Conservation (phyloP, 2,888 invertebrate species). For the Conomelus anceps region DNA sequence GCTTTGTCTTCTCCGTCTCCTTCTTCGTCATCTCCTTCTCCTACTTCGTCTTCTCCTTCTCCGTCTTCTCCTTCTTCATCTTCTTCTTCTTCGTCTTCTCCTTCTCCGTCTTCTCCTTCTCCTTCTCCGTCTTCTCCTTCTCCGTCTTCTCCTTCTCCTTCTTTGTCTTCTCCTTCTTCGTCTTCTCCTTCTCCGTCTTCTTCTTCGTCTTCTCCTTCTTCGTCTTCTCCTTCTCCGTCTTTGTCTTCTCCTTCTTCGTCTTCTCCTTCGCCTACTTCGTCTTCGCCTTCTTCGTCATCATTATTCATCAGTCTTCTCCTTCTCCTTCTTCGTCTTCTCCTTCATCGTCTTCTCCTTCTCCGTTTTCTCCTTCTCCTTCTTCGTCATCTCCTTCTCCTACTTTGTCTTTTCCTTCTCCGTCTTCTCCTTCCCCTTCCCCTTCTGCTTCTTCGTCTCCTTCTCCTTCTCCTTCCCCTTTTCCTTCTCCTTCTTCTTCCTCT, state of each 20-base stretch:
- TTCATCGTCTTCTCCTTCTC: neutral
- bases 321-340: slow-evolving; percentile 10
- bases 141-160: too few species aligned
- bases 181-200: neutral
- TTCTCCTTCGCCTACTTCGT: too few species aligned
- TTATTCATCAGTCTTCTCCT: neutral
- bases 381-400: neutral
- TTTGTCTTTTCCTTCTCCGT: neutral
- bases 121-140: neutral
- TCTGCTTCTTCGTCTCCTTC: neutral
- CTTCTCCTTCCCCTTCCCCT: slow-evolving; percentile 6
- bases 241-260: too few species aligned
- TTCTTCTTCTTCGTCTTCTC: neutral
- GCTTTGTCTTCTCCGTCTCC: neutral
- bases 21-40: neutral
- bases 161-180: neutral
- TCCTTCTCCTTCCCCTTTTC: neutral
- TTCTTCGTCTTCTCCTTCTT: neutral
- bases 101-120: neutral
- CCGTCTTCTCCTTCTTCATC: neutral
- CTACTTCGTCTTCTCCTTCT: neutral
- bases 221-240: neutral
- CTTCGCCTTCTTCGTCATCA: neutral
- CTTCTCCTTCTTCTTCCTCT: neutral
- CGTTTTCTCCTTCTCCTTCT: neutral